Conservation (phyloP, 2,113 vertebrate species). For the Cephalopterus ornatus region DNA sequence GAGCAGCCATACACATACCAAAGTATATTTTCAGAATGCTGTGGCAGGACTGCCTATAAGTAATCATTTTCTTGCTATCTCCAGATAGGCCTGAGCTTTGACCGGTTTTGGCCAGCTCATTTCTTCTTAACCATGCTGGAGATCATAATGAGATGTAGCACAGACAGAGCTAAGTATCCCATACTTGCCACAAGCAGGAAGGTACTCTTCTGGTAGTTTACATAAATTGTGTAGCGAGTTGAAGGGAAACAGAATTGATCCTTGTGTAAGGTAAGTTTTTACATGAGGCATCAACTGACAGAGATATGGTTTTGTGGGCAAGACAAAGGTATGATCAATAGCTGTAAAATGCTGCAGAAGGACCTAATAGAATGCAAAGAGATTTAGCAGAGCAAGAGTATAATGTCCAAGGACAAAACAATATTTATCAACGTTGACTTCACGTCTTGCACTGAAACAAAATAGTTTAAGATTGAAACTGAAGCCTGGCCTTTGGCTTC, state of each 20-base stretch:
- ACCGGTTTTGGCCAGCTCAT: neutral
- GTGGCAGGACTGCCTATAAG: neutral
- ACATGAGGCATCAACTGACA: neutral
- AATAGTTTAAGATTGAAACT: neutral
- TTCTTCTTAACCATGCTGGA: neutral
- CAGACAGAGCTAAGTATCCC: neutral
- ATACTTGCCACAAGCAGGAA: neutral
- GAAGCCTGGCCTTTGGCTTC: neutral
- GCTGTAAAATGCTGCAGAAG: neutral
- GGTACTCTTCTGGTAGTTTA: neutral
- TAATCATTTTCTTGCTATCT: neutral
- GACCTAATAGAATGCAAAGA: neutral
- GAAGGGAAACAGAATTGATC: neutral
- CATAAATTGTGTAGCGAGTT: neutral
- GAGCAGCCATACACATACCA: neutral
- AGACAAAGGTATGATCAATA: neutral
- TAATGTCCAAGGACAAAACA: neutral
- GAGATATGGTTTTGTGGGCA: neutral
- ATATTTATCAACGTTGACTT: neutral
- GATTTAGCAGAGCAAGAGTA: neutral
- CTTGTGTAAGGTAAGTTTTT: neutral
- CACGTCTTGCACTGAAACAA: neutral
- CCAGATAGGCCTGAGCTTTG: neutral
- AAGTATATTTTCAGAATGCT: neutral
- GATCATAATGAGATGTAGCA: neutral